Evolutionary conservation across 1,140 invertebrate species (phyloP).

Genomic region (Dufourea novaeangliae): DNA sequence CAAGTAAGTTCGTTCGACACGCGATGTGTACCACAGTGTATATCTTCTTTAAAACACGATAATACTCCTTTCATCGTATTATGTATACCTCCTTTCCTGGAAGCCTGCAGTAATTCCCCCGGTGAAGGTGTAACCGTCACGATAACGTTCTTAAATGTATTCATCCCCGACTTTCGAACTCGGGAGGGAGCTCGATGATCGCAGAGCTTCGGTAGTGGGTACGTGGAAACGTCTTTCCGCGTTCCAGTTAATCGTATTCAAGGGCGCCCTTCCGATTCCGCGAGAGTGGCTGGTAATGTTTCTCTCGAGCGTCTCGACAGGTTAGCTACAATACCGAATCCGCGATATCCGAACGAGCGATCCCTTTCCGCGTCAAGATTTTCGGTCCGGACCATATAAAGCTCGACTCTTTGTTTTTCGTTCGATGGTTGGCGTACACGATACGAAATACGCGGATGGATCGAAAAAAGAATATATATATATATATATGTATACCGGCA

Average conservation of each 20-base stretch:
- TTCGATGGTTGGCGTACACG: slow-evolving; percentile 10
- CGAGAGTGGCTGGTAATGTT: slow-evolving; percentile 28
- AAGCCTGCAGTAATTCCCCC: slow-evolving; percentile 34
- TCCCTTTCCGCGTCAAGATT: slow-evolving; percentile 14
- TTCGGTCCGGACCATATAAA: neutral
- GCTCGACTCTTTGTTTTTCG: too few relatives aligned
- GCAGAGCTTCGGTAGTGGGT: too few relatives aligned
- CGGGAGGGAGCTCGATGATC: neutral
- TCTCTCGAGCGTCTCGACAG: slow-evolving; percentile 15
- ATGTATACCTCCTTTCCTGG: slow-evolving; percentile 2
- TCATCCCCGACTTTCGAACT: slow-evolving; percentile 50
- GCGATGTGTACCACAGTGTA: slow-evolving; percentile 51
- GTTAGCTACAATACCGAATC: slow-evolving; percentile 1
- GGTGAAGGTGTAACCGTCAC: slow-evolving; percentile 30
- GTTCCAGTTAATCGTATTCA: slow-evolving; percentile 37
- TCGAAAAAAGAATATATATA: neutral
- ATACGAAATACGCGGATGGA: neutral
- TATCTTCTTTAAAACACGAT: slow-evolving; percentile 53
- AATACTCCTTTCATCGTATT: slow-evolving; percentile 44
- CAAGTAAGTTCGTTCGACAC: slow-evolving; percentile 44
- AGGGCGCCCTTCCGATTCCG: neutral
- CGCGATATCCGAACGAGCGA: neutral
- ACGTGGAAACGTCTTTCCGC: slow-evolving; percentile 4
- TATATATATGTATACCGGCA: neutral
- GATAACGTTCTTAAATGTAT: slow-evolving; percentile 62